Percentiles rank a stretch among this genome's conserved stretches.
Conservation (phyloP, 2,113 vertebrate species). For the Pseudois nayaur region DNA sequence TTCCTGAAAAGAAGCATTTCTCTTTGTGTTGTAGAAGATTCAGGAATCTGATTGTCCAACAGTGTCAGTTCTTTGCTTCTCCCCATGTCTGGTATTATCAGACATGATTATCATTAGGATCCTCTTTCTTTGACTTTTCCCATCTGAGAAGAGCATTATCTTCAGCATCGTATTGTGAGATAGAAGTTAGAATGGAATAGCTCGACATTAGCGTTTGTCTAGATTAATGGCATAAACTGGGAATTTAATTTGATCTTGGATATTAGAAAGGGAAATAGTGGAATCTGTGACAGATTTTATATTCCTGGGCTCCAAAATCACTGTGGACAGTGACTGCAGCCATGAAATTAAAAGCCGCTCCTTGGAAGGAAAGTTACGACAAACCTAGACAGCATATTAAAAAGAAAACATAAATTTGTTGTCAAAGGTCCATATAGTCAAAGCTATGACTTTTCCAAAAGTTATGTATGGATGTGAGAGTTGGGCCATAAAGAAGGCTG, state of each 20-base stretch:
- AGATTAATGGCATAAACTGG: neutral
- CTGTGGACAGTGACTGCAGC: neutral
- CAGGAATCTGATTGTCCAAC: neutral
- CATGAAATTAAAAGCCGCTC: neutral
- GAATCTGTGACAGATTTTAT: neutral
- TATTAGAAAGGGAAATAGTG: neutral
- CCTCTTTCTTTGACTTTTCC: neutral
- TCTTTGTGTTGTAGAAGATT: conserved; percentile 14
- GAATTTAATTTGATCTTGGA: conserved; percentile 7
- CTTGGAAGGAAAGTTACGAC: neutral
- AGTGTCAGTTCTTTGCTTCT: neutral
- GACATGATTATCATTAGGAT: neutral
- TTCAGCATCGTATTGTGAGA: neutral
- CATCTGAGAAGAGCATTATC: conserved; percentile 27
- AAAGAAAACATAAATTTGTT: neutral
- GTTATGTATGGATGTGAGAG: neutral
- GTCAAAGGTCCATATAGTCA: neutral
- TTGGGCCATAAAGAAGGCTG: neutral
- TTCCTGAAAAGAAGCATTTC: conserved; percentile 19
- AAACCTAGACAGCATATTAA: neutral
- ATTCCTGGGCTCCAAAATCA: neutral
- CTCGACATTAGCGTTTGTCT: neutral
- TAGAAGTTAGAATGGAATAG: neutral
- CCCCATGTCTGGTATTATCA: neutral
- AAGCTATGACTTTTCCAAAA: neutral